These are phyloP conservation scores for Buathra laborator DNA, from an alignment of 2,888 invertebrate species.

Conservation along the genomic window DNA sequence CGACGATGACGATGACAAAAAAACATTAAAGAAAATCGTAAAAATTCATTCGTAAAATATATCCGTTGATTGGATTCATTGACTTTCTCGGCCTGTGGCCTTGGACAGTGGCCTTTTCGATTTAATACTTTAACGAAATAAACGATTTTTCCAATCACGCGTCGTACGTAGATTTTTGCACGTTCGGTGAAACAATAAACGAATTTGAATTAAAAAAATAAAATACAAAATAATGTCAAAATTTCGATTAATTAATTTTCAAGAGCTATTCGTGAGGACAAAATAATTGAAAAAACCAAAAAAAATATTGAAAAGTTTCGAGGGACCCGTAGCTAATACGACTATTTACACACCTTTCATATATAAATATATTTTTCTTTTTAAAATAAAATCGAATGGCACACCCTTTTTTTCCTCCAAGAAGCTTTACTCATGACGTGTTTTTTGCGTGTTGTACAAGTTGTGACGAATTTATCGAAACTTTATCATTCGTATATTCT, in stretches of 20 bases:
- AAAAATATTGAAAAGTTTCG: slow-evolving; percentile 38
- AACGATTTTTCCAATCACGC: slow-evolving; percentile 70
- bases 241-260: slow-evolving; percentile 6
- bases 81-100: slow-evolving; percentile 82
- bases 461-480: slow-evolving; percentile 44
- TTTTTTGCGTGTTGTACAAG: slow-evolving; percentile 22
- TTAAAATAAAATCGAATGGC: slow-evolving; percentile 35
- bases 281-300: slow-evolving; percentile 18
- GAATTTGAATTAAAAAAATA: slow-evolving; percentile 26
- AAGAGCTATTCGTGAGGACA: slow-evolving; percentile 1
- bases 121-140: slow-evolving; percentile 77
- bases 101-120: slow-evolving; percentile 83
- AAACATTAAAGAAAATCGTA: slow-evolving; percentile 16
- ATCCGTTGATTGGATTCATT: slow-evolving; percentile 78
- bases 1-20: slow-evolving; percentile 12
- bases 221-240: slow-evolving; percentile 22
- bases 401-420: slow-evolving; percentile 14
- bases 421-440: slow-evolving; percentile 21
- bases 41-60: slow-evolving; percentile 56
- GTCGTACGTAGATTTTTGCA: slow-evolving; percentile 52
- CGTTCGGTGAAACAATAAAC: slow-evolving; percentile 16
- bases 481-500: slow-evolving; percentile 36
- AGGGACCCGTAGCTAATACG: slow-evolving; percentile 55
- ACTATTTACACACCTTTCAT: slow-evolving; percentile 23
- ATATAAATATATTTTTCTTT: slow-evolving; percentile 39